Conservation (phyloP, 2,797 vertebrate species). For the Chelmon rostratus region DNA sequence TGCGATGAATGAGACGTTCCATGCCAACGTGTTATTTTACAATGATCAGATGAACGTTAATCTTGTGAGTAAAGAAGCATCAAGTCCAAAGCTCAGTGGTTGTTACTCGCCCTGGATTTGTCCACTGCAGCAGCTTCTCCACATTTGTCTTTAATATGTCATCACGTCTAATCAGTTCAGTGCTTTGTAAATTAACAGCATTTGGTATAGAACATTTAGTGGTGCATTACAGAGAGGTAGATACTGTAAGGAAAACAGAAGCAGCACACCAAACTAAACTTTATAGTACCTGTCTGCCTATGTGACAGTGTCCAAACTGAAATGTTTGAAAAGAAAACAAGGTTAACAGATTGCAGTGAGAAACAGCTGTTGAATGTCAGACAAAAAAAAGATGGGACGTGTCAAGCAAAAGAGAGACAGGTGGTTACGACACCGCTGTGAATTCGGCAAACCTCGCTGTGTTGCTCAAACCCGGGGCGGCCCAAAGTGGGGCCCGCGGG, state of each 20-base stretch:
- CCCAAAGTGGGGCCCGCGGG: too few relatives aligned
- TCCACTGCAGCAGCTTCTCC: slow-evolving; percentile 29
- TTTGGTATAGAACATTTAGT: slow-evolving; percentile 86
- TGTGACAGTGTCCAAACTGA: slow-evolving; percentile 88
- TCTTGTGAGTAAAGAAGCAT: slow-evolving; percentile 29
- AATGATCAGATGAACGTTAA: slow-evolving; percentile 55
- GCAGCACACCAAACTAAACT: slow-evolving; percentile 71
- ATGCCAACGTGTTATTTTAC: slow-evolving; percentile 82
- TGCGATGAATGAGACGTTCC: slow-evolving; percentile 66
- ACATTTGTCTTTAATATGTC: slow-evolving; percentile 7
- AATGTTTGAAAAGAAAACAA: slow-evolving; percentile 85
- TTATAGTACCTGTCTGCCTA: slow-evolving; percentile 86
- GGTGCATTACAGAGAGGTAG: slow-evolving; percentile 65
- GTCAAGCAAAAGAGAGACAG: slow-evolving; percentile 43
- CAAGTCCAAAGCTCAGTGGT: slow-evolving; percentile 42
- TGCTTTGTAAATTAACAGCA: slow-evolving; percentile 86
- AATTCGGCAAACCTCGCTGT: not conserved
- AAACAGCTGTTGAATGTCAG: slow-evolving; percentile 69
- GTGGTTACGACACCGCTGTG: slow-evolving; percentile 7
- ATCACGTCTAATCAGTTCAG: slow-evolving; percentile 11
- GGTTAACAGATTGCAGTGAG: slow-evolving; percentile 79
- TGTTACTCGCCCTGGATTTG: slow-evolving; percentile 30
- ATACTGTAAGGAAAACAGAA: slow-evolving; percentile 65
- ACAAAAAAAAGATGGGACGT: slow-evolving; percentile 47
- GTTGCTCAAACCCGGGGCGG: not conserved